Conservation (phyloP, 2,113 vertebrate genomes). For the Dendropsophus ebraccatus region DNA sequence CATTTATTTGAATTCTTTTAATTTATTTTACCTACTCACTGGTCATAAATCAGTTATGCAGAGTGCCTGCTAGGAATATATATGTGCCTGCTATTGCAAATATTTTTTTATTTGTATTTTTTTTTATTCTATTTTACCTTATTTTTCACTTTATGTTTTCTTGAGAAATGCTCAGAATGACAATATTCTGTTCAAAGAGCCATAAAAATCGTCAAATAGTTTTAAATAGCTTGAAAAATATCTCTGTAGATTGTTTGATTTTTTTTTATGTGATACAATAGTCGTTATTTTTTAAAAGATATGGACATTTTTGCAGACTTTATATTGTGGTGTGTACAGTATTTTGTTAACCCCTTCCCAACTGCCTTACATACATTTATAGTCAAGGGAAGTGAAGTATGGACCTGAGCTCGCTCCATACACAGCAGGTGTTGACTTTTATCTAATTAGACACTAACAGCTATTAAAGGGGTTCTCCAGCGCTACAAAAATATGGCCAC, state of each 20-base stretch:
- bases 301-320: too few relatives aligned
- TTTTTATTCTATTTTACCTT: not conserved
- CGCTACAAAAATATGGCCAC: too few relatives aligned
- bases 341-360: too few relatives aligned
- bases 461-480: too few relatives aligned
- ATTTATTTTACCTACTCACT: constrained; percentile 42
- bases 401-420: too few relatives aligned
- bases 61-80: constrained; percentile 46
- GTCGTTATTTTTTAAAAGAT: not conserved
- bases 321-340: too few relatives aligned
- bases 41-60: constrained; percentile 52
- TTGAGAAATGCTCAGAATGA: not conserved
- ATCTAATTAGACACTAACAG: too few relatives aligned
- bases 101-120: not conserved
- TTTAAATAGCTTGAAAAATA: not conserved
- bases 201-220: not conserved
- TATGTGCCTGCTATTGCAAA: not conserved
- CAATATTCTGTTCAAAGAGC: not conserved
- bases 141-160: too few relatives aligned
- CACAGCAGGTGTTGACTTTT: too few relatives aligned
- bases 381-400: too few relatives aligned
- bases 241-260: not conserved
- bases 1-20: constrained; percentile 65
- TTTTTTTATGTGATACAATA: not conserved
- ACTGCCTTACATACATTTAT: too few relatives aligned